A percentile compares a stretch with the other conserved stretches of the same genome.
phyloP scores from a whole-genome alignment of 30 jellyfish, hydroid and myxozoan genomes.

The Clytia hemisphaerica region DNA sequence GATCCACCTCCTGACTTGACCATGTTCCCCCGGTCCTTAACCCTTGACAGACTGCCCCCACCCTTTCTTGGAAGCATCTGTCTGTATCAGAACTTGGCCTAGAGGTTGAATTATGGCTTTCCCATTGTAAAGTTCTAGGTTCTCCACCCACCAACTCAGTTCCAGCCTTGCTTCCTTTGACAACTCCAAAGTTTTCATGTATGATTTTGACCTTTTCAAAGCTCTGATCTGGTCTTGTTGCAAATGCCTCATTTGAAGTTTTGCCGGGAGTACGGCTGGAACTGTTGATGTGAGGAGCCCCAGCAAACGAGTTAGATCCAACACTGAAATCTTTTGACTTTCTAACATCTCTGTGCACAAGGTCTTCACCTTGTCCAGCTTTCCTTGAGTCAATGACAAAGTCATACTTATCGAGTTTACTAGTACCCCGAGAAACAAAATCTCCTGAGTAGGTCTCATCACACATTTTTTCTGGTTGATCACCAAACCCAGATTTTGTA shows the following conservation, averaged over 20 bases:
- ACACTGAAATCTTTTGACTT: not conserved
- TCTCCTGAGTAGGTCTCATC: not conserved
- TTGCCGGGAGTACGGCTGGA: slow-evolving; percentile 7
- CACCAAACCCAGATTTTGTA: slow-evolving; percentile 19
- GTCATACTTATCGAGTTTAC: slow-evolving; percentile 5
- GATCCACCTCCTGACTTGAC: slow-evolving; percentile 3
- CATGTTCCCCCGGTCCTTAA: slow-evolving; percentile 13
- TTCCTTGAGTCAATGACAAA: not conserved
- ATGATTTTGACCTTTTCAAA: slow-evolving; percentile 6
- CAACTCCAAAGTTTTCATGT: not conserved
- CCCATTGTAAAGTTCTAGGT: slow-evolving; percentile 11
- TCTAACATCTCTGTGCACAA: not conserved
- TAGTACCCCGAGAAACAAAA: not conserved
- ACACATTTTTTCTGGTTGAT: not conserved
- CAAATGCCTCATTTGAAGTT: slow-evolving; percentile 11
- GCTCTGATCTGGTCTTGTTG: not conserved
- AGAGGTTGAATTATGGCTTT: not conserved
- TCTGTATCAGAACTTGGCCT: slow-evolving; percentile 7
- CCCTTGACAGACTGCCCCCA: slow-evolving; percentile 11
- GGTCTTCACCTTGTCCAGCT: not conserved
- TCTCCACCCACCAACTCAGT: slow-evolving; percentile 16
- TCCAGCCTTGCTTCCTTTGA: slow-evolving; percentile 3
- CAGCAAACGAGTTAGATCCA: not conserved
- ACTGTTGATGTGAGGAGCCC: slow-evolving; percentile 11
- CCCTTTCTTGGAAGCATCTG: not conserved